A percentile compares a stretch with the other conserved stretches of the same genome.
phyloP scores from a whole-genome alignment of 2,113 vertebrate genomes.

The Abramis brama region DNA sequence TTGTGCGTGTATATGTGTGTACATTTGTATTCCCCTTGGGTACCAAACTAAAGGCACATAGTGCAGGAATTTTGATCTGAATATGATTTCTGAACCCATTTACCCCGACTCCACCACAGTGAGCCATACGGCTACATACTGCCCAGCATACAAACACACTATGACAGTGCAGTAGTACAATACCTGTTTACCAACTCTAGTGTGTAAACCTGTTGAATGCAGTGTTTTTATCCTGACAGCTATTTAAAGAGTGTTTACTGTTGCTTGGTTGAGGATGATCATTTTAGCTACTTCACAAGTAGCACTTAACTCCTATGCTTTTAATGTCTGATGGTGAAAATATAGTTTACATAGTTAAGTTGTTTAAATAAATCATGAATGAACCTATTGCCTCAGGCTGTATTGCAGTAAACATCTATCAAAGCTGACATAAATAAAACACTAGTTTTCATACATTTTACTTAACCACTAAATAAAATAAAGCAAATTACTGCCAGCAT shows the following conservation, averaged over 20 bases:
- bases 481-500: not conserved
- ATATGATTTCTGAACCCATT: slow-evolving; percentile 13
- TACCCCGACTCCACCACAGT: not conserved
- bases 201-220: not conserved
- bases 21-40: not conserved
- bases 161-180: not conserved
- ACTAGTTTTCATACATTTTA: not conserved
- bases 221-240: not conserved
- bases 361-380: not conserved
- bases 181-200: not conserved
- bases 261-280: not conserved
- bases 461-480: not conserved
- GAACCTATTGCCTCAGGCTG: not conserved
- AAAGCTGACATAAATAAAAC: not conserved
- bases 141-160: not conserved
- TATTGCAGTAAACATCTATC: not conserved
- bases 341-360: not conserved
- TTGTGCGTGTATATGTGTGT: not conserved
- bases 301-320: not conserved
- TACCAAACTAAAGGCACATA: not conserved
- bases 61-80: not conserved
- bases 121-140: slow-evolving; percentile 4
- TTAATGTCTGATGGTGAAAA: not conserved
- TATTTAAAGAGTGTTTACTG: not conserved
- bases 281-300: not conserved